Conservation (phyloP, 1,140 invertebrate genomes). For the Leptoteleia sp. region DNA sequence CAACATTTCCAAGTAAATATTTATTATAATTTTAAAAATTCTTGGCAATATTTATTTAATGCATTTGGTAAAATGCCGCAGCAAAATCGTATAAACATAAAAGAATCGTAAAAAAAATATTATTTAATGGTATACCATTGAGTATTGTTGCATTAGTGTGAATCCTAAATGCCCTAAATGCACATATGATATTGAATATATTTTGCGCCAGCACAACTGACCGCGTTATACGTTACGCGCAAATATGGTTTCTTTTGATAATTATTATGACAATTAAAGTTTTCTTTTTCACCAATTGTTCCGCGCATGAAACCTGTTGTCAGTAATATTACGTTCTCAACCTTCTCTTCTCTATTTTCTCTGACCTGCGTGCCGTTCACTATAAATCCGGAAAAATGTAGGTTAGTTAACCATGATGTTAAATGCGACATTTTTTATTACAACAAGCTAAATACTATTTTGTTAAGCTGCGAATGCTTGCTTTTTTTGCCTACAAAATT, state of each 20-base stretch:
- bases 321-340: constrained; percentile 54
- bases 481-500: no score
- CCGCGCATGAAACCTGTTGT: constrained; percentile 46
- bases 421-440: constrained; percentile 21
- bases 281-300: constrained; percentile 64
- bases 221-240: constrained; percentile 31
- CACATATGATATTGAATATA: constrained; percentile 24
- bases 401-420: constrained; percentile 75
- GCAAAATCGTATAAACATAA: no score
- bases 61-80: no score
- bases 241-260: constrained; percentile 32
- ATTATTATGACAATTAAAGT: constrained; percentile 59
- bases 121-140: background rate
- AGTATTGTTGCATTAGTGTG: no score
- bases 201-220: constrained; percentile 43
- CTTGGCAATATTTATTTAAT: no score
- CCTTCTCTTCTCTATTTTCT: constrained; percentile 54
- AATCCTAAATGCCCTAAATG: no score
- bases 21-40: no score
- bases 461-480: no score
- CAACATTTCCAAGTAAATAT: no score
- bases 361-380: constrained; percentile 70
- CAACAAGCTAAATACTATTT: no score
- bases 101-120: no score
- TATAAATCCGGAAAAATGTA: constrained; percentile 76